These are phyloP conservation scores for Herminia tarsipennalis DNA, from an alignment of 2,888 invertebrate species.

Conservation along the genomic window DNA sequence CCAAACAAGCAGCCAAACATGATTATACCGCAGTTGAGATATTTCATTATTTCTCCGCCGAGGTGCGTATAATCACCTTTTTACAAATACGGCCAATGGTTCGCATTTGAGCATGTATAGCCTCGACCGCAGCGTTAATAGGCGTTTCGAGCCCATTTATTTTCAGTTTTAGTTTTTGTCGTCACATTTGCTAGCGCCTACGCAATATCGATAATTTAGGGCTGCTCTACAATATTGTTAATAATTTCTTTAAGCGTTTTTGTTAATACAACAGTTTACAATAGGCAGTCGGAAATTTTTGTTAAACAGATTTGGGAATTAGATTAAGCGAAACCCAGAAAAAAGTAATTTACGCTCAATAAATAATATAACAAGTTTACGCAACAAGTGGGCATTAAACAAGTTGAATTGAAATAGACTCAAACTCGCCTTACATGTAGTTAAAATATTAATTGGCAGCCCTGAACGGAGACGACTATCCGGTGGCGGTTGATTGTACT, in stretches of 20 bases:
- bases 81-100: conserved; percentile 69
- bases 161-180: conserved; percentile 76
- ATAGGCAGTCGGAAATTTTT: no score
- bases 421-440: conserved; percentile 52
- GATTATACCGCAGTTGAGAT: no score
- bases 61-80: conserved; percentile 61
- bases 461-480: conserved; percentile 76
- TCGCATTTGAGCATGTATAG: conserved; percentile 59
- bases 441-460: conserved; percentile 76
- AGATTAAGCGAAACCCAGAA: no score
- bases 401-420: conserved; percentile 50
- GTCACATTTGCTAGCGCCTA: conserved; percentile 69
- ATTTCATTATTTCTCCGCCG: conserved; percentile 35
- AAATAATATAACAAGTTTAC: conserved; percentile 49
- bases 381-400: conserved; percentile 46
- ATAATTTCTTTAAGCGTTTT: no score
- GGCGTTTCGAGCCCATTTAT: conserved; percentile 71
- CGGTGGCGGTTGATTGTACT: conserved; percentile 85
- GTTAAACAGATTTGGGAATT: no score
- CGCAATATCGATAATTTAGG: conserved; percentile 62
- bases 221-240: conserved; percentile 41
- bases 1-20: no score
- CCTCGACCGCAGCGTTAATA: conserved; percentile 61
- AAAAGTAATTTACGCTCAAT: conserved; percentile 11
- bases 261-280: no score